A percentile compares a stretch with the other conserved stretches of the same genome.
Conservation (phyloP, 2,888 invertebrate genomes). For the Nomada ferruginata region DNA sequence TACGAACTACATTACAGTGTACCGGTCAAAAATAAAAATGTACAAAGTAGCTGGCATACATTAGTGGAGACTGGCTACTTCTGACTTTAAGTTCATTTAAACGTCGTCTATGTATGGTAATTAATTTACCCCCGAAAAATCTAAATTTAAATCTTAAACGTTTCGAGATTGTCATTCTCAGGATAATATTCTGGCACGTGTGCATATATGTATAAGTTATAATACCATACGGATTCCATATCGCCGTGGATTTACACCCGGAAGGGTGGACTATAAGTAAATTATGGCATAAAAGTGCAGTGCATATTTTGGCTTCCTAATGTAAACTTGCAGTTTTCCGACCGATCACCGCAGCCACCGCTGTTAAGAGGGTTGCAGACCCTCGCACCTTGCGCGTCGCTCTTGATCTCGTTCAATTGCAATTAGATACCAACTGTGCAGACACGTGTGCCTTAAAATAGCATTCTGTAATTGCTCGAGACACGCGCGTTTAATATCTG, state of each 20-base stretch:
- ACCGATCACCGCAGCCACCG: constrained; percentile 29
- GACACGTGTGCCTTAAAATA: constrained; percentile 22
- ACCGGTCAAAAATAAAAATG: neutral
- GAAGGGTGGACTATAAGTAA: constrained; percentile 69
- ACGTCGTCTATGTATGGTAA: neutral
- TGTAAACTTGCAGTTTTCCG: constrained; percentile 30
- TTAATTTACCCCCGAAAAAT: too few species aligned
- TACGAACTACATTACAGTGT: neutral
- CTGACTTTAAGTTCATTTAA: neutral
- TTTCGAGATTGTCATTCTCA: too few species aligned
- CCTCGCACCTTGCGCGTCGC: constrained; percentile 10
- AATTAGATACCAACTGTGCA: constrained; percentile 15
- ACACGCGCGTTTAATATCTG: neutral
- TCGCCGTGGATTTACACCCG: neutral
- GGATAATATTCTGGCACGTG: too few species aligned
- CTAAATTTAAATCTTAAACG: too few species aligned
- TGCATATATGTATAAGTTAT: neutral
- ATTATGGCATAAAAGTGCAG: constrained; percentile 56
- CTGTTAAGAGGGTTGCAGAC: constrained; percentile 1
- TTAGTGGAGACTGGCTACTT: too few species aligned
- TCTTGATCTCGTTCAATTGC: constrained; percentile 30
- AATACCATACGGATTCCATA: neutral
- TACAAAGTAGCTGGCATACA: too few species aligned
- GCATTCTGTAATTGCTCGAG: constrained; percentile 1
- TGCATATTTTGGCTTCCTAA: constrained; percentile 68